These are phyloP conservation scores for Actinopyga echinites DNA, from an alignment of 53 echinoderm and acorn worm species.

Conservation along the genomic window DNA sequence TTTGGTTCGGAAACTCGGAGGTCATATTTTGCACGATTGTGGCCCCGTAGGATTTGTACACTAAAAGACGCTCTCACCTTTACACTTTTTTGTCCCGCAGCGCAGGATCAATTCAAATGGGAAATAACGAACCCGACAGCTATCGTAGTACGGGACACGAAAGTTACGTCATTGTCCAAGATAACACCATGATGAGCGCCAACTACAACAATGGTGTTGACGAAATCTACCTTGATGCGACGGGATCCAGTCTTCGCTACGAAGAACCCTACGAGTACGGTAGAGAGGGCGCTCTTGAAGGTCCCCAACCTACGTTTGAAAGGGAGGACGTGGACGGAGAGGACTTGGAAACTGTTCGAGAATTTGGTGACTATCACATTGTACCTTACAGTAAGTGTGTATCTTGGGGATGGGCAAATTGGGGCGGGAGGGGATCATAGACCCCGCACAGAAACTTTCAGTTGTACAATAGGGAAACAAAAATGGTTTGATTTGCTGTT, in stretches of 20 bases:
- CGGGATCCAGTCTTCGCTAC: not conserved
- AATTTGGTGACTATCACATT: not conserved
- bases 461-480: no score
- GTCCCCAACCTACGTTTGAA: not conserved
- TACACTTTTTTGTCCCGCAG: no score
- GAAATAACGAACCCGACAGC: no score
- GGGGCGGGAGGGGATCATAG: no score
- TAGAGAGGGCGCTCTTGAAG: not conserved
- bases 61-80: no score
- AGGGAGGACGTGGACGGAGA: conserved; percentile 35
- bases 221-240: conserved; percentile 1
- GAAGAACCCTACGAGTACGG: not conserved
- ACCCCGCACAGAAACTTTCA: no score
- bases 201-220: conserved; percentile 11
- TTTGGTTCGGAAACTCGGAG: no score
- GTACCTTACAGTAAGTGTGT: not conserved
- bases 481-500: no score
- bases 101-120: no score
- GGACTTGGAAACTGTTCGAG: conserved; percentile 13
- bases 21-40: no score
- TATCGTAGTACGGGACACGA: not conserved
- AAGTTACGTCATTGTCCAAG: not conserved
- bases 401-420: no score
- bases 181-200: conserved; percentile 2
- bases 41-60: no score